These are phyloP conservation scores for Centruroides vittatus DNA, from an alignment of 1,140 invertebrate genomes.

Conservation along the genomic window DNA sequence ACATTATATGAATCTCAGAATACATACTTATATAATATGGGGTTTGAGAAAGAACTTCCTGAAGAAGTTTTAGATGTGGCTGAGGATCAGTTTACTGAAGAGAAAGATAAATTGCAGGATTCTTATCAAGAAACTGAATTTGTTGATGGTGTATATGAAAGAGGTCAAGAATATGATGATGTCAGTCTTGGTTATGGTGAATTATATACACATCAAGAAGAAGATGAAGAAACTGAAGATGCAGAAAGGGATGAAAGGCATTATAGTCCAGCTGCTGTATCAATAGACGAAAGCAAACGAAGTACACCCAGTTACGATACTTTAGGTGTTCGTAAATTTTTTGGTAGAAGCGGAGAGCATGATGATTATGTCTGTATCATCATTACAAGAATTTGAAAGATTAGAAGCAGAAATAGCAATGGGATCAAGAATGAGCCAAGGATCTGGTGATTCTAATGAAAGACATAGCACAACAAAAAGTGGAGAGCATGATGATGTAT, in stretches of 20 bases:
- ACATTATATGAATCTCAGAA: too few species aligned
- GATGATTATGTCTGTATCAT: slow-evolving; percentile 23
- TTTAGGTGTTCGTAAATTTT: slow-evolving; percentile 4
- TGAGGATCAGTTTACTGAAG: background rate
- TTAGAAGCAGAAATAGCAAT: slow-evolving; percentile 28
- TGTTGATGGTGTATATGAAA: slow-evolving; percentile 1
- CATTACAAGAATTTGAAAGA: slow-evolving; percentile 34
- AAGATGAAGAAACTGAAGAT: slow-evolving; percentile 29
- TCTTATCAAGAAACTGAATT: slow-evolving; percentile 9
- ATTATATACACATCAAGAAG: slow-evolving; percentile 41
- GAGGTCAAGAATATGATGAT: slow-evolving; percentile 11
- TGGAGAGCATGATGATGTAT: slow-evolving; percentile 73
- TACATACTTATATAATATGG: background rate
- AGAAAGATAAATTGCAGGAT: background rate
- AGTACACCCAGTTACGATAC: slow-evolving; percentile 13
- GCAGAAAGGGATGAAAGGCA: slow-evolving; percentile 26
- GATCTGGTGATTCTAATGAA: slow-evolving; percentile 15
- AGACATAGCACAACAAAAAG: slow-evolving; percentile 31
- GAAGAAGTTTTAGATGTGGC: background rate
- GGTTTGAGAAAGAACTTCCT: background rate
- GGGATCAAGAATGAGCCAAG: slow-evolving; percentile 6
- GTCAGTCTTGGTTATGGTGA: slow-evolving; percentile 20
- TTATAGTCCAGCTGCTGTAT: slow-evolving; percentile 23
- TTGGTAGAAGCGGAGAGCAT: slow-evolving; percentile 11
- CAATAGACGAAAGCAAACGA: slow-evolving; percentile 51